Base-by-base conservation (phyloP, 2,113 vertebrate genomes). In the Callithrix jacchus region DNA sequence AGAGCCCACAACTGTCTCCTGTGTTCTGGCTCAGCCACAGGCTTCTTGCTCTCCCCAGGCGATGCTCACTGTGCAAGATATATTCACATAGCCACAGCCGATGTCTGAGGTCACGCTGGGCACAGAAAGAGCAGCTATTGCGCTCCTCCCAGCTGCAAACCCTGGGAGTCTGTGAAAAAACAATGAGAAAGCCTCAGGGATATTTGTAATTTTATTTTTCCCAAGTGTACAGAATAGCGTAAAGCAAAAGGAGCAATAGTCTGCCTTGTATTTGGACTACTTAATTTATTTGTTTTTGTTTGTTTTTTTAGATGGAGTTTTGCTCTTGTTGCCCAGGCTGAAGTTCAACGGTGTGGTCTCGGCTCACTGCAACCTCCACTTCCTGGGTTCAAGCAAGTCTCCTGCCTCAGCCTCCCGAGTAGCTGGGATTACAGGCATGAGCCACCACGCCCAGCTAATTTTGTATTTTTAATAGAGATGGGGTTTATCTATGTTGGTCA, bases 211-310 rank as follows among this genome's bases (percentile, higher is more conserved):
- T 98, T 98, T 98, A 97, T 98, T 98, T 98, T 98, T 98, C 98
- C 98, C 95, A 98, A 94, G 97, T 94, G 95, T 94, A 92, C 93
- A 90, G 97, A 98, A 98, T 98, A 99, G 98, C 98, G 99, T 99
- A 98, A 99, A 99, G 99, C 52, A 52, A 52, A 52, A 52, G 98
- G 97, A 98, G 98, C 98, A 97, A 98, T 98, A 98, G 98, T 98
- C 98, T 97, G 98, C 98, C 98, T 98, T 98, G 95, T 99, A 98
- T 99, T 99, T 98, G 98, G 99, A 99, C 99, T 98, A 98, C 98
- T 98, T 97, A 16, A 52, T 52, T 52, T 17, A 52, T 52, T 52
- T 52, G 14, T 52, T 52, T 52, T 52, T 52, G 49, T 52, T 47
- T 52, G 49, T 52, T 52, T 52, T 52, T 52, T 52, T 4, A 52